These are phyloP conservation scores for Psammodynastes pulverulentus DNA, from an alignment of 2,113 vertebrate genomes.

Conservation along the genomic window DNA sequence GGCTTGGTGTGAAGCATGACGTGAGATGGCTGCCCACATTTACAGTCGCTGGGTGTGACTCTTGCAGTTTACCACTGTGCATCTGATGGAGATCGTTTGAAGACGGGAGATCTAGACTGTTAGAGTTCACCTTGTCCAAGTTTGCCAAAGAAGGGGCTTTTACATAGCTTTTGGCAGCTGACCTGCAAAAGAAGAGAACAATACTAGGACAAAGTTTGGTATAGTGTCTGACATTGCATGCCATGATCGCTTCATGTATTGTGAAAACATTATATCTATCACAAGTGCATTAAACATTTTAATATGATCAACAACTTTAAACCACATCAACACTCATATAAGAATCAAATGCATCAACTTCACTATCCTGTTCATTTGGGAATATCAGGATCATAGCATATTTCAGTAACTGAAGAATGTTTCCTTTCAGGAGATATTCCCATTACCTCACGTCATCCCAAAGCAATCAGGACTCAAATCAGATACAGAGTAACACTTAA, in stretches of 20 bases:
- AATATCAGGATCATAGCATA: background rate
- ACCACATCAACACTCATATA: background rate
- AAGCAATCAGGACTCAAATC: background rate
- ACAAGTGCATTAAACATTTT: background rate
- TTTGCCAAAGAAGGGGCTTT: slow-evolving; percentile 87
- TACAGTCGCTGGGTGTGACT: slow-evolving; percentile 66
- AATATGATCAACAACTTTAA: background rate
- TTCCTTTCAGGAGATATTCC: background rate
- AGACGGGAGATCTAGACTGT: slow-evolving; percentile 82
- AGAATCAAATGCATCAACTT: background rate
- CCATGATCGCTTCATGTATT: background rate
- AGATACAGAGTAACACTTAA: background rate
- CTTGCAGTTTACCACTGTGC: slow-evolving; percentile 79
- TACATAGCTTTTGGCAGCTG: slow-evolving; percentile 79
- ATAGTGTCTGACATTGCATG: background rate
- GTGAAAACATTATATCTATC: background rate
- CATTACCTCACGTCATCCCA: background rate
- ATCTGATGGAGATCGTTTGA: slow-evolving; percentile 71
- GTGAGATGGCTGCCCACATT: slow-evolving; percentile 51
- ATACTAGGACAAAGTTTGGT: background rate
- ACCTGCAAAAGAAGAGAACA: slow-evolving; percentile 59
- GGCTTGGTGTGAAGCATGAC: slow-evolving; percentile 86
- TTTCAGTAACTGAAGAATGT: background rate
- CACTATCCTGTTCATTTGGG: background rate
- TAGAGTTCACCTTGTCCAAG: slow-evolving; percentile 89